Base-by-base conservation (phyloP, 2,113 vertebrate species). In the Platysternon megacephalum region DNA sequence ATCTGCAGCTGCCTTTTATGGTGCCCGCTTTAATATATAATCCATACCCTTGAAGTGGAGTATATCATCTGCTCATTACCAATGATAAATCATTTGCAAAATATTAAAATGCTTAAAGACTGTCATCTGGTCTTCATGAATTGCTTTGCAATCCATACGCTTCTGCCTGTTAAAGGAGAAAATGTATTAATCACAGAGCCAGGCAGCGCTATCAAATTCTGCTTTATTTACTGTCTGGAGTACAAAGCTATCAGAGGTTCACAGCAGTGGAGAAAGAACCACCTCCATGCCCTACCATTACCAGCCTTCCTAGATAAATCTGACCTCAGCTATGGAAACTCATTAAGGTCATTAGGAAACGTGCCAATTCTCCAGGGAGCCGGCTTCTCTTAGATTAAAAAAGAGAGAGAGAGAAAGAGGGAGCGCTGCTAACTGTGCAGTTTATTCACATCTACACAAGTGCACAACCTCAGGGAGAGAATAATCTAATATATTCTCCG, bases 31-130 rank as follows among this genome's bases (percentile, higher is more conserved):
- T 89, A 89, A 89, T 2, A 87, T 91, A 91, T 88, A 93, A 94
- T 80, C 94, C 87, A 48, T 96, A 94, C 84, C 80, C 93, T 90
- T 53, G 82, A 84, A 87, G 85, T 2, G 88, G 82, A 96, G 95
- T 90, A 82, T 76, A 88, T 96, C 92, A 95, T 89, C 86, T 55
- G 91, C 88, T 96, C 93, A 35, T 93, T 92, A 91, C 82, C 93
- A 86, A 88, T 17, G 87, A 97, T 92, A 97, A 96, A 96, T 95
- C 95, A 89, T 74, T 86, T 48, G 42, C 95, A 61, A 96, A 96
- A 90, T 51, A 94, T 74, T 92, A 89, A 95, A 84, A 86, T 52
- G 58, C 87, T 93, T 85, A 49, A 55, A 74, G 78, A 79, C 58
- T 32, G 80, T 82, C 87, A 29, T 0, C 53, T 4, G 42, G 90